Evolutionary conservation across 1,140 invertebrate species (phyloP).

Genomic region (Sitodiplosis mosellana): DNA sequence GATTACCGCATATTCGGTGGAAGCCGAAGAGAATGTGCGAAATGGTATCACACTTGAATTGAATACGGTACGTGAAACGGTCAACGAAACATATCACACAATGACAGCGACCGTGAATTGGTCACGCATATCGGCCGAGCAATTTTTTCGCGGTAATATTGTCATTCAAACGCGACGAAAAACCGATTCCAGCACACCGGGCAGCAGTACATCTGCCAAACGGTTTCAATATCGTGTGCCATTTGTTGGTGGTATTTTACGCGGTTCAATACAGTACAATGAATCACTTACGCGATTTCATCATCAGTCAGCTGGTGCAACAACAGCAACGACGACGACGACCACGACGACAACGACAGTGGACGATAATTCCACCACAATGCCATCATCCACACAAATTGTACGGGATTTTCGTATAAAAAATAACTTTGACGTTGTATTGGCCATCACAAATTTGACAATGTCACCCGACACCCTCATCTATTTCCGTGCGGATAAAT

Average conservation of each 20-base stretch:
- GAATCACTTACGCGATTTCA: slow-evolving; percentile 33
- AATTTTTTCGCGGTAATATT: neutral
- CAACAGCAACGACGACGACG: slow-evolving; percentile 20
- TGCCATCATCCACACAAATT: too few species aligned
- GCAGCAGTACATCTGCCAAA: neutral
- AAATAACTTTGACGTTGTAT: slow-evolving; percentile 49
- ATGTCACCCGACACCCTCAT: slow-evolving; percentile 36
- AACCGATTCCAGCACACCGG: too few species aligned
- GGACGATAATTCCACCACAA: too few species aligned
- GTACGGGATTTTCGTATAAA: slow-evolving; percentile 39
- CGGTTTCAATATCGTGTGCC: slow-evolving; percentile 23
- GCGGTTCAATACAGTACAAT: slow-evolving; percentile 35
- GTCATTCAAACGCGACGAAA: neutral
- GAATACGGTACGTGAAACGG: neutral
- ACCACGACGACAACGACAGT: slow-evolving; percentile 13
- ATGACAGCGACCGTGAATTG: neutral
- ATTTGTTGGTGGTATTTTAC: slow-evolving; percentile 33
- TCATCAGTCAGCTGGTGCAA: slow-evolving; percentile 3
- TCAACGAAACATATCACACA: neutral
- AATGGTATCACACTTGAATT: neutral
- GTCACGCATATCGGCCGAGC: neutral
- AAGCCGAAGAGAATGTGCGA: neutral
- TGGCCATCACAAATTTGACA: slow-evolving; percentile 51
- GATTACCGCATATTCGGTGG: neutral
- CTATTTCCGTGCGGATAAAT: slow-evolving; percentile 34